Base-by-base conservation (phyloP, 2,113 vertebrate species). In the Dasypus novemcinctus region DNA sequence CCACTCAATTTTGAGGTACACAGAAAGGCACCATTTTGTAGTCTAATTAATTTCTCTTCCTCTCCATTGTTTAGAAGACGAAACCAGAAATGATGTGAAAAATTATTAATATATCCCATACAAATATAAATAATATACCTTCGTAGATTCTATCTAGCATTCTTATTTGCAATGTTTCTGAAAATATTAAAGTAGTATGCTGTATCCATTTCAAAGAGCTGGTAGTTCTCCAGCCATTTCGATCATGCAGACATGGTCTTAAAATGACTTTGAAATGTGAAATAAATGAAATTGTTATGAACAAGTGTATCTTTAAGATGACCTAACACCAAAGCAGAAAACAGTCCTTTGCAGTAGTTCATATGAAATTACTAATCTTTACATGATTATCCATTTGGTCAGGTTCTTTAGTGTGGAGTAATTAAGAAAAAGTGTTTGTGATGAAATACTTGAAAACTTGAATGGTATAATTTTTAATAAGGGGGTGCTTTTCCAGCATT, bases 181-280 rank as follows among this genome's bases (percentile, higher is more conserved):
- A 84, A 94, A 89, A 79, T 63, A n/a, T 18, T 29, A 68, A 36
- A 71, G 20, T 63, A 49, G 54, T 83, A 14, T 72, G 13, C n/a
- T 54, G 52, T 1, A 38, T 61, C 57, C 43, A 49, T n/a, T 93
- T 94, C n/a, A 84, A 84, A 74, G n/a, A 75, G 20, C 0, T 61
- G 59, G 52, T 11, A 46, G 27, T 72, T 87, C 38, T 29, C 57
- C 8, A 85, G 52, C 80, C 69, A 59, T 90, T 96, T 76, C 89
- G 33, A 81, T 61, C 71, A 29, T 52, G 59, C 61, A 89, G 59
- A 38, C 31, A 49, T 21, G 11, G 64, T 57, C 36, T 71, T 88
- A 57, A 89, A 91, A 76, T 71, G 31, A 96, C 61, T 64, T 86
- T 95, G 89, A 89, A 94, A 89, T 75, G 36, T 46, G 29, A 57